phyloP scores from a whole-genome alignment of 30 jellyfish, hydroid and myxozoan species.

The Haliclystus octoradiatus region DNA sequence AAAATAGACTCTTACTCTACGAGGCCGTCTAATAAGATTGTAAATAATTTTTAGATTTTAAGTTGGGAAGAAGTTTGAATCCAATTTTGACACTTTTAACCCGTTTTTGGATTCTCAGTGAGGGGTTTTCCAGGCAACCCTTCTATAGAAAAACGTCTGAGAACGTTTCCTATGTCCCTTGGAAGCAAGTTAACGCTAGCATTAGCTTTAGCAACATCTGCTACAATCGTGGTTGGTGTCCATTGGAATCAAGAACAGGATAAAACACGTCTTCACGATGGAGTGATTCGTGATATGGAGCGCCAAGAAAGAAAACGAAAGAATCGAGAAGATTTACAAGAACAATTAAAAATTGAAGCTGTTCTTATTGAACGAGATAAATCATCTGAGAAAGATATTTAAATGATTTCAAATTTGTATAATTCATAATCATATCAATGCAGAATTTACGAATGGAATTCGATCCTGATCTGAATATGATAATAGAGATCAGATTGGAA shows the following conservation, averaged over 20 bases:
- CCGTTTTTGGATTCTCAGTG: slow-evolving; percentile 1
- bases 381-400: no score
- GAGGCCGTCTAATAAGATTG: no score
- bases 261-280: slow-evolving; percentile 57
- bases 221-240: slow-evolving; percentile 33
- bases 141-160: no score
- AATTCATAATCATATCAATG: no score
- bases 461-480: no score
- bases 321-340: slow-evolving; percentile 40
- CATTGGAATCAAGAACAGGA: slow-evolving; percentile 65
- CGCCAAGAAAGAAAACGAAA: slow-evolving; percentile 55
- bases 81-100: no score
- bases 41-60: no score
- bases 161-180: slow-evolving; percentile 53
- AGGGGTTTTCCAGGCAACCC: neutral
- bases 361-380: neutral
- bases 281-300: slow-evolving; percentile 58
- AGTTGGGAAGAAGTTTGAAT: no score
- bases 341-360: slow-evolving; percentile 16
- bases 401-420: no score
- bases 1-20: no score
- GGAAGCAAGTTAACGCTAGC: slow-evolving; percentile 42
- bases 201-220: slow-evolving; percentile 35
- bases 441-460: no score
- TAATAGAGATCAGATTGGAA: no score